Evolutionary conservation across 2,888 invertebrate genomes (phyloP), one percentile per base, ranked within the genome.

Genomic region (Pristionchus mayeri): DNA sequence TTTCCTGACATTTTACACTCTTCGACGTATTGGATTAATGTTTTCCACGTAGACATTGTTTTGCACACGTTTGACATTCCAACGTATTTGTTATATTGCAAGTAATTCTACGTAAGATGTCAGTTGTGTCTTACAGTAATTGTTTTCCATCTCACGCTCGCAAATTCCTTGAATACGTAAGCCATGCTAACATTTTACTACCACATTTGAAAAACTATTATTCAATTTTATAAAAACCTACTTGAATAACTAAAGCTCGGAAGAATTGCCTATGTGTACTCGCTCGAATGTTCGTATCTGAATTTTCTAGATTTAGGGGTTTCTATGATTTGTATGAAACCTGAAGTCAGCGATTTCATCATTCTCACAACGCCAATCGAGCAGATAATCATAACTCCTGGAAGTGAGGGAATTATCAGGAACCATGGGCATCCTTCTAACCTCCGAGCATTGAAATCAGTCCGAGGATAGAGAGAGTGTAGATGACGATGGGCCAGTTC

Each of bases 301-400:
- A 63, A 30, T 30, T 11, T 3, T 27, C 63, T 30, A 13, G n/a
- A 54, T 13, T 13, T 54, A 54, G 37, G 0, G 0, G 37, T 24
- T 37, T n/a, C 6, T 48, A 27, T n/a, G 40, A 76, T 48, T 21
- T 11, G 27, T 48, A 34, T 30, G 4, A 63, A 63, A 63, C 80
- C 40, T 2, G 24, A n/a, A 9, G 80, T n/a, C 40, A 80, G 54
- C 0, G 24, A 0, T 24, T 27, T 80, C 80, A 80, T 80, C 52
- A 57, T 54, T 37, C 37, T 37, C 54, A 54, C 4, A 37, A 80
- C 57, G 37, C n/a, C 30, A 18, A 24, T 44, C n/a, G 80, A 50
- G 50, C 80, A 80, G n/a, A 57, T 16, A 11, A 80, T 54, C 80
- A 80, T 80, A 21, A 80, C 57, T 7, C 18, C 80, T 80, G 80